Base-by-base conservation (phyloP, 2,888 invertebrate genomes). In the Caenorhabditis zanzibari region DNA sequence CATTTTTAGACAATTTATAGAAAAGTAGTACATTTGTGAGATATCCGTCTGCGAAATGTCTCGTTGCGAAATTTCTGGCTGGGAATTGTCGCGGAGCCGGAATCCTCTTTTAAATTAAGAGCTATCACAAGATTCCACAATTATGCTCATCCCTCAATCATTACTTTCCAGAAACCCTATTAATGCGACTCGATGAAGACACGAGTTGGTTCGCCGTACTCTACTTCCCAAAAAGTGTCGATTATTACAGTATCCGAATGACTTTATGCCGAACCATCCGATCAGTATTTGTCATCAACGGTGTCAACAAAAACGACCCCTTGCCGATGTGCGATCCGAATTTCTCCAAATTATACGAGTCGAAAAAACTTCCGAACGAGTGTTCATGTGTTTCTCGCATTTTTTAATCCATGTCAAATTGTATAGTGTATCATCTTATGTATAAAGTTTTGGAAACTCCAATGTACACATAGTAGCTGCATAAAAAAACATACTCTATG, bases 181-280 rank as follows among this genome's bases (percentile, higher is more conserved):
- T 73, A 1, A 73, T 73, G 73, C 49, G 26, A 38, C 61, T 73
- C 38, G 73, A 73, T 16, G 73, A 73, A 0, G 73, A 73, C 49
- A 28, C 58, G 0, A n/a, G 38, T 26, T 73, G 73, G 73, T 73
- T 73, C 41, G 24, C 49, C n/a, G 73, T 63, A 22, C 38, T 73
- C 19, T 73, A 73, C 22, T 73, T 63, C 38, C 61, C 73, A 26
- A 73, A 49, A n/a, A 61, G 32, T 0, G 35, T 73, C 9, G 73
- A 73, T 1, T 73, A 73, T 47, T 73, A 73, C 61, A 73, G 26
- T 35, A 52, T 73, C 35, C 35, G 44, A 16, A 32, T 73, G 22
- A 73, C 61, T n/a, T 16, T 73, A n/a, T 73, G 73, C 38, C 35
- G 26, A 24, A 59, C 73, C 0, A 52, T 73, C 14, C 10, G 73